Percentiles rank a stretch among this genome's conserved stretches.
Evolutionary conservation across 2,113 vertebrate genomes (phyloP).

Genomic region (Alaudala cheleensis): DNA sequence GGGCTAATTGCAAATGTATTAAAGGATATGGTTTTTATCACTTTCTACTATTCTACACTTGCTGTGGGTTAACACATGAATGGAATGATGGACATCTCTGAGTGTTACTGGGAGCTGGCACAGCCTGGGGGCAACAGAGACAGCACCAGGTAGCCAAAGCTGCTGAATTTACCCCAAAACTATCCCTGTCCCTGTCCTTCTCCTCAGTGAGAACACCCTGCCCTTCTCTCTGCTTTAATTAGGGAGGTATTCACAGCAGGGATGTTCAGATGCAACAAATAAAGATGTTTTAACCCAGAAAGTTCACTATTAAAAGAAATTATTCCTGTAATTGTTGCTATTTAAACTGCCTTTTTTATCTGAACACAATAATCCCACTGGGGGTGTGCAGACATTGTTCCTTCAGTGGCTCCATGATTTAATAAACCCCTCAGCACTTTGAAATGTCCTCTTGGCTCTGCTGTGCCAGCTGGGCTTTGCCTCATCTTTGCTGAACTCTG

Average conservation of each 20-base stretch:
- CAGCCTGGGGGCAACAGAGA: background rate
- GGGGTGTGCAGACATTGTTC: background rate
- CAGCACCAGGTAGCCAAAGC: background rate
- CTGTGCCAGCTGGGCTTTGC: background rate
- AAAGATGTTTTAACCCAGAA: background rate
- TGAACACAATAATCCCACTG: background rate
- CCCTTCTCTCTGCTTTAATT: background rate
- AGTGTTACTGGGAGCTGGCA: background rate
- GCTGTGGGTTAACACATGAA: rapidly evolving
- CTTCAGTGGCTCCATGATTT: background rate
- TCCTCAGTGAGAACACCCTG: too few relatives aligned
- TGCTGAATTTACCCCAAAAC: background rate
- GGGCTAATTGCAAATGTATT: background rate
- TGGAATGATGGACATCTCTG: too few relatives aligned
- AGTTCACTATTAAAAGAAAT: background rate
- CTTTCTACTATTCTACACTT: background rate
- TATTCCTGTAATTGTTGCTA: background rate
- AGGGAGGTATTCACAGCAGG: background rate
- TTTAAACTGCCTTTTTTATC: background rate
- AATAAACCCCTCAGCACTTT: background rate
- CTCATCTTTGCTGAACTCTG: background rate
- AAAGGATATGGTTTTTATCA: rapidly evolving
- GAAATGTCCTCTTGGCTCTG: background rate
- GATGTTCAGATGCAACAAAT: background rate
- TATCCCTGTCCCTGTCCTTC: too few relatives aligned